Conservation (phyloP, 2,113 vertebrate species). For the Melospiza melodia region DNA sequence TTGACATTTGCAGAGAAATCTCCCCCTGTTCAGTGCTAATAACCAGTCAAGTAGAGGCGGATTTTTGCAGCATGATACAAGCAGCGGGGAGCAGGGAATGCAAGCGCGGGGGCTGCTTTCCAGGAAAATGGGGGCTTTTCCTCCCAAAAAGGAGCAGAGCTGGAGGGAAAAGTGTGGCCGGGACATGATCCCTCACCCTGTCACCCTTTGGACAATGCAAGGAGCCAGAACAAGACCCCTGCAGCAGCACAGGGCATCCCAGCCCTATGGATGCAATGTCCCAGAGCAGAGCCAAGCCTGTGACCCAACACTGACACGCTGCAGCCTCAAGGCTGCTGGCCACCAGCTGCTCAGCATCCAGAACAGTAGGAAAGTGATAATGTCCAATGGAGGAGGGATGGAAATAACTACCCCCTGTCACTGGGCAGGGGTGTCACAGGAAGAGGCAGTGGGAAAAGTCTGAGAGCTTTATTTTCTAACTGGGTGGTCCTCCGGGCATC, state of each 20-base stretch:
- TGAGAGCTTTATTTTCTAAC: not conserved
- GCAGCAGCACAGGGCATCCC: not conserved
- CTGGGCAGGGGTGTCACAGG: not conserved
- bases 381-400: not conserved
- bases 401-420: not conserved
- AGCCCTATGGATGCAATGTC: not conserved
- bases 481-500: conserved; percentile 57
- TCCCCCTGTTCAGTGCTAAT: conserved; percentile 33
- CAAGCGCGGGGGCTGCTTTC: not conserved
- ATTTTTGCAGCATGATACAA: conserved; percentile 62
- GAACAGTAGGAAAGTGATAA: conserved; percentile 11
- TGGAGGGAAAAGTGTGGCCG: not conserved
- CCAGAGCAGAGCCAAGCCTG: not conserved
- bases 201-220: not conserved
- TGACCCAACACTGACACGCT: not conserved
- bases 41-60: not conserved
- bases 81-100: not conserved
- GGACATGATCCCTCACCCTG: not conserved
- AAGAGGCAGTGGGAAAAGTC: conserved; percentile 11
- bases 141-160: not conserved
- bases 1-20: conserved; percentile 53
- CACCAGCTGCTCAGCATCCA: not conserved
- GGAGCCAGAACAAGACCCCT: not conserved
- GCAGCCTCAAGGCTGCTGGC: not conserved
- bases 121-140: conserved; percentile 1